Percentiles rank a stretch among this genome's conserved stretches.
phyloP scores from a whole-genome alignment of 1,140 invertebrate species.

The Bombus huntii region DNA sequence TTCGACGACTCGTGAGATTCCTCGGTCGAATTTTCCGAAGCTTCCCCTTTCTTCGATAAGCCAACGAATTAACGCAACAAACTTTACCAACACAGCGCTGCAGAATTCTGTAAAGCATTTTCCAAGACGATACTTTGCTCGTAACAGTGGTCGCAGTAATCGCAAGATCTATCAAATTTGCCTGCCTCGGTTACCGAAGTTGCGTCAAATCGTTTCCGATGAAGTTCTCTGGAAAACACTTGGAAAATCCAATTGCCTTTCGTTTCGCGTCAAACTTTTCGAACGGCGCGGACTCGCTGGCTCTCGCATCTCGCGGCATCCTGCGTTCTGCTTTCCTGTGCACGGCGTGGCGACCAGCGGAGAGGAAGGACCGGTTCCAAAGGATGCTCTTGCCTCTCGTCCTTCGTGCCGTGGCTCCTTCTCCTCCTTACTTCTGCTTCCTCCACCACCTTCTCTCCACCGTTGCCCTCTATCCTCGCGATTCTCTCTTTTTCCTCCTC shows the following conservation, averaged over 20 bases:
- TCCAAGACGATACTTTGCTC: not conserved
- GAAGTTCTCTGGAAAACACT: not conserved
- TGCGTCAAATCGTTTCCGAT: not conserved
- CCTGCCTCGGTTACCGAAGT: not conserved
- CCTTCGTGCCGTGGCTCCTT: constrained; percentile 53
- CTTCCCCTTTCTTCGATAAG: not conserved
- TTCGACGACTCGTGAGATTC: no score
- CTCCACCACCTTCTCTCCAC: constrained; percentile 9
- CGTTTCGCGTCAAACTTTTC: not conserved
- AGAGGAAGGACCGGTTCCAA: constrained; percentile 80
- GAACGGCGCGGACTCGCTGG: not conserved
- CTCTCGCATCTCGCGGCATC: constrained; percentile 46
- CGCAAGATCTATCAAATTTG: no score
- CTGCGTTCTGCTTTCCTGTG: constrained; percentile 64
- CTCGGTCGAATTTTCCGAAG: not conserved
- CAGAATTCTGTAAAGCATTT: not conserved
- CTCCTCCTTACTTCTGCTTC: constrained; percentile 45
- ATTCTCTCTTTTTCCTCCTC: constrained; percentile 43
- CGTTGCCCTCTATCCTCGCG: constrained; percentile 24
- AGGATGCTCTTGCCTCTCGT: constrained; percentile 78
- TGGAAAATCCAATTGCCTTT: not conserved
- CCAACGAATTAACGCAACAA: not conserved
- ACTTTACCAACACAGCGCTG: not conserved
- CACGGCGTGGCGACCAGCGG: constrained; percentile 19
- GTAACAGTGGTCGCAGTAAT: no score